Evolutionary conservation across 2,888 invertebrate genomes (phyloP).

Genomic region (Barypeithes pellucidus): DNA sequence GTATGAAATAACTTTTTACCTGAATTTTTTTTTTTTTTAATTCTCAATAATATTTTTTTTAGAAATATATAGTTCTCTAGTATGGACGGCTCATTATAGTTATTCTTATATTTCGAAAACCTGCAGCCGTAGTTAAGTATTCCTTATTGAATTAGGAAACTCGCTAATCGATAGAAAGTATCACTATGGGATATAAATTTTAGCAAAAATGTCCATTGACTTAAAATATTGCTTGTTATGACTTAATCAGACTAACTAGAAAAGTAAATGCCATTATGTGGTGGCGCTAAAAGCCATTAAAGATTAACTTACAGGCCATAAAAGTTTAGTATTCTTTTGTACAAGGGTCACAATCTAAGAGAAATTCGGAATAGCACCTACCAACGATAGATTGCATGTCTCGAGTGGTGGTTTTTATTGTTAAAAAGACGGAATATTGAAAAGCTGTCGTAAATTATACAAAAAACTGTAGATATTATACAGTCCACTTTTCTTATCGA

Average conservation of each 20-base stretch:
- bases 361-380: conserved; percentile 9
- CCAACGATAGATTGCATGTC: conserved; percentile 47
- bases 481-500: conserved; percentile 45
- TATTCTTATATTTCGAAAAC: no score
- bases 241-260: conserved; percentile 7
- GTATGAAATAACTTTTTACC: no score
- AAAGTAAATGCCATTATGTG: not conserved
- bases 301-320: conserved; percentile 12
- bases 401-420: conserved; percentile 31
- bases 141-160: no score
- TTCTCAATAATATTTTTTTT: no score
- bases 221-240: not conserved
- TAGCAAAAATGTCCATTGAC: not conserved
- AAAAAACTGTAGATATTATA: conserved; percentile 43
- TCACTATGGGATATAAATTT: not conserved
- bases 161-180: no score
- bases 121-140: no score
- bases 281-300: conserved; percentile 9
- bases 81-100: no score
- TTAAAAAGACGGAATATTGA: conserved; percentile 46
- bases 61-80: no score
- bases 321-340: conserved; percentile 20
- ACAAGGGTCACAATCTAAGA: not conserved
- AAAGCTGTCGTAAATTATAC: conserved; percentile 46
- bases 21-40: no score